A percentile compares a stretch with the other conserved stretches of the same genome.
Evolutionary conservation across 2,888 invertebrate genomes (phyloP).

Genomic region (Girardia tigrina): DNA sequence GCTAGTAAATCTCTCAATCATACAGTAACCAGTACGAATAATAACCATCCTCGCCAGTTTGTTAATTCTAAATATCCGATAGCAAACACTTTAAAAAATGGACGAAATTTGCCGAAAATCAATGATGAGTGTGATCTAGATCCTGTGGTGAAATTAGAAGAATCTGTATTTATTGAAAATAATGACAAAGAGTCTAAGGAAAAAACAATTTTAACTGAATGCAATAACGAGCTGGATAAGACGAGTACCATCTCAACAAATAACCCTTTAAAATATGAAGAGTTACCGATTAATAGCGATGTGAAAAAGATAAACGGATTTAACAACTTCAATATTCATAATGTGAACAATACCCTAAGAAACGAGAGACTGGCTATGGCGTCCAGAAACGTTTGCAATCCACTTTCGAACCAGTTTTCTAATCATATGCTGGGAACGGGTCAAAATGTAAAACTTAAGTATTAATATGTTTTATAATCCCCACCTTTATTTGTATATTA

Average conservation of each 20-base stretch:
- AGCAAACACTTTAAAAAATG: neutral
- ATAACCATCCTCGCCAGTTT: conserved; percentile 3
- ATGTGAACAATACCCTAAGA: neutral
- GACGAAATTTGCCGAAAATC: neutral
- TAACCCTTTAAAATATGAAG: neutral
- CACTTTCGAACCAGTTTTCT: conserved; percentile 7
- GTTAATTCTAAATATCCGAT: conserved; percentile 10
- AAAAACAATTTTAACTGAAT: neutral
- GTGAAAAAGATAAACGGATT: conserved; percentile 3
- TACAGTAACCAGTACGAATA: neutral
- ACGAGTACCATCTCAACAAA: neutral
- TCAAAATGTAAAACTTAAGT: neutral
- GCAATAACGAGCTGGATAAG: neutral
- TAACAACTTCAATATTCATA: neutral
- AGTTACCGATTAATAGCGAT: neutral
- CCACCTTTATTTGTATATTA: no score
- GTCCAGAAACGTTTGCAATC: conserved; percentile 9
- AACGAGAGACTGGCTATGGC: conserved; percentile 15
- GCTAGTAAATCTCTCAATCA: neutral
- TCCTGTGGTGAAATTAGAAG: neutral
- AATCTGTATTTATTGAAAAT: neutral
- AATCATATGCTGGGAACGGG: conserved; percentile 12
- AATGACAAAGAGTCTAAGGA: neutral
- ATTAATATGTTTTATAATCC: neutral
- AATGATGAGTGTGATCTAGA: neutral